Percentiles rank a stretch among this genome's conserved stretches.
These are phyloP conservation scores for Gobio occitaniae DNA, from an alignment of 2,797 vertebrate species.

Conservation along the genomic window DNA sequence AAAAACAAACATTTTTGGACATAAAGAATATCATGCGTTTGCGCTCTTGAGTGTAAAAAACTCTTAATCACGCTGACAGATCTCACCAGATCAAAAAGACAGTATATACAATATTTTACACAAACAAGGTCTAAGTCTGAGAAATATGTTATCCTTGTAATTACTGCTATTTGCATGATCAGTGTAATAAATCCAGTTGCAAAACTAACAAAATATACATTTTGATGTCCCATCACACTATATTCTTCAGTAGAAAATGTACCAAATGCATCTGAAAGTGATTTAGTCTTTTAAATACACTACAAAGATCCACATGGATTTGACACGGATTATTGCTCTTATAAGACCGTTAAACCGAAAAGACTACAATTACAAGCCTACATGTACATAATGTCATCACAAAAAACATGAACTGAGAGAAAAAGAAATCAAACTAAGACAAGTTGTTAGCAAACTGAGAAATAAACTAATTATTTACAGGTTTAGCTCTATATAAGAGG, in stretches of 20 bases:
- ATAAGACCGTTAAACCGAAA: slow-evolving; percentile 47
- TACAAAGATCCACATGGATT: slow-evolving; percentile 65
- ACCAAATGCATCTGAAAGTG: slow-evolving; percentile 63
- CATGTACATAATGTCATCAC: slow-evolving; percentile 41
- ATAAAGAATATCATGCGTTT: slow-evolving; percentile 26
- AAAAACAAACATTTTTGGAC: slow-evolving; percentile 12
- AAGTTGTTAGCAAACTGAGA: slow-evolving; percentile 48
- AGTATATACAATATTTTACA: slow-evolving; percentile 99
- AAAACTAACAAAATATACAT: slow-evolving; percentile 94
- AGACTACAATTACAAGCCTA: slow-evolving; percentile 49
- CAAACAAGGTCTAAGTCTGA: slow-evolving; percentile 79
- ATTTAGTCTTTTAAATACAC: slow-evolving; percentile 59
- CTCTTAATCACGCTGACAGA: slow-evolving; percentile 48
- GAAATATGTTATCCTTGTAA: slow-evolving; percentile 80
- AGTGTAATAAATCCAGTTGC: slow-evolving; percentile 79
- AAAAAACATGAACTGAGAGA: slow-evolving; percentile 30
- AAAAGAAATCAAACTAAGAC: slow-evolving; percentile 31
- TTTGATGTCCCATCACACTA: slow-evolving; percentile 74
- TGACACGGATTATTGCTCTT: slow-evolving; percentile 64
- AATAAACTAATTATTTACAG: slow-evolving; percentile 58
- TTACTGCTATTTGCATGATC: slow-evolving; percentile 74
- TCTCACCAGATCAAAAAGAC: slow-evolving; percentile 68
- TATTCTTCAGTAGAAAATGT: slow-evolving; percentile 66
- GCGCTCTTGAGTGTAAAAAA: slow-evolving; percentile 42
- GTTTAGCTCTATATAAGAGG: slow-evolving; percentile 51